phyloP scores from a whole-genome alignment of 2,113 vertebrate genomes.

The Oryzias melastigma region DNA sequence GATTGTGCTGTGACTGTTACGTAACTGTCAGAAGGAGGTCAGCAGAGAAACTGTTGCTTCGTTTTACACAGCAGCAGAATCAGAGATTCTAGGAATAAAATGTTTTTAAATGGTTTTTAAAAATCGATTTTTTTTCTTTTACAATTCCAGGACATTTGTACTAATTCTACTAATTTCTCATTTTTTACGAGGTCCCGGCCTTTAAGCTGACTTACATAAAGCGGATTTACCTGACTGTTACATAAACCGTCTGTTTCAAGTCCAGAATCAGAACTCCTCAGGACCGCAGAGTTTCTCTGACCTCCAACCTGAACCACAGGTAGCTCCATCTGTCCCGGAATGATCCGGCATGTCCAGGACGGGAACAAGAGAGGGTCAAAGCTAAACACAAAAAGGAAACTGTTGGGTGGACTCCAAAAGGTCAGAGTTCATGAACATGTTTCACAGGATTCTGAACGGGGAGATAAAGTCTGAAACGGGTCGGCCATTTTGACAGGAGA shows the following conservation, averaged over 20 bases:
- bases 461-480: too few species aligned
- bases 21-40: conserved; percentile 46
- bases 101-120: neutral
- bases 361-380: too few species aligned
- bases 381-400: neutral
- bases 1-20: conserved; percentile 37
- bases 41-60: conserved; percentile 5
- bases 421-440: too few species aligned
- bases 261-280: conserved; percentile 9
- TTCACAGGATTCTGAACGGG: too few species aligned
- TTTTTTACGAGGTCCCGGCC: conserved; percentile 26
- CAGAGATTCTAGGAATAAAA: neutral
- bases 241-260: conserved; percentile 50
- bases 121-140: neutral
- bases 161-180: neutral
- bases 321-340: conserved; percentile 15
- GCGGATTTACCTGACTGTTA: conserved; percentile 47
- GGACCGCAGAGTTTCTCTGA: conserved; percentile 21
- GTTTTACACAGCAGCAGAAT: neutral
- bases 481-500: too few species aligned
- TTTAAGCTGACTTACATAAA: conserved; percentile 70
- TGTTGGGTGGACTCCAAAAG: neutral
- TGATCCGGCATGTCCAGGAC: neutral
- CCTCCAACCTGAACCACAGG: conserved; percentile 22
- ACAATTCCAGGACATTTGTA: too few species aligned